Percentiles rank a stretch among this genome's conserved stretches.
phyloP scores from a whole-genome alignment of 2,888 invertebrate genomes.

The Tenthredo mesomela region DNA sequence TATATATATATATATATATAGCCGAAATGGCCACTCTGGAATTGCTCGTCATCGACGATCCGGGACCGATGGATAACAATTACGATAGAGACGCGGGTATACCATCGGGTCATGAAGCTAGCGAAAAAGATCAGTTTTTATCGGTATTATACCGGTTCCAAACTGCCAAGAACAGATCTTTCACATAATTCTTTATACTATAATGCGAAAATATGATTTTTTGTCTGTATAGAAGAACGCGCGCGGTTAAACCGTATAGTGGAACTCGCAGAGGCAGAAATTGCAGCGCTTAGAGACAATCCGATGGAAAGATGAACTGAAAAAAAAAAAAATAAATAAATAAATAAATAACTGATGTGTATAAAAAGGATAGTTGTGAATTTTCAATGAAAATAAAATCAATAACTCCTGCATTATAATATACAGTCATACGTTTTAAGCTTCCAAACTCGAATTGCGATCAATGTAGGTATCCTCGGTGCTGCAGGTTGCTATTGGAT shows the following conservation, averaged over 20 bases:
- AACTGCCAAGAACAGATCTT: not conserved
- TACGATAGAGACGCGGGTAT: not conserved
- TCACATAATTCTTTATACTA: no score
- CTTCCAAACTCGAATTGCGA: not conserved
- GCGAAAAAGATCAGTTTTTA: not conserved
- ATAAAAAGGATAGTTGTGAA: not conserved
- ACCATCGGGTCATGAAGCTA: not conserved
- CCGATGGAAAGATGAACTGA: not conserved
- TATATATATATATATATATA: not conserved
- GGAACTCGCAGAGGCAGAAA: conserved; percentile 20
- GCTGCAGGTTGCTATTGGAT: not conserved
- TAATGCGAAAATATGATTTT: not conserved
- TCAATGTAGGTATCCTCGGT: not conserved
- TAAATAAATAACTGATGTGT: no score
- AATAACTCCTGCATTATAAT: not conserved
- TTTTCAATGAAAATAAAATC: not conserved
- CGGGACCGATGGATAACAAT: not conserved
- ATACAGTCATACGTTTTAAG: no score
- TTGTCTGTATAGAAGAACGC: conserved; percentile 4
- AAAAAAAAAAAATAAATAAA: not conserved
- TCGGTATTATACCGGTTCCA: not conserved
- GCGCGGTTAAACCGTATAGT: conserved; percentile 18
- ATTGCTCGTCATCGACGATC: conserved; percentile 33
- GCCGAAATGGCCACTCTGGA: conserved; percentile 36
- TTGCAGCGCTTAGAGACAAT: not conserved